These are phyloP conservation scores for Dryadula phaetusa DNA, from an alignment of 2,888 invertebrate species.

Conservation along the genomic window DNA sequence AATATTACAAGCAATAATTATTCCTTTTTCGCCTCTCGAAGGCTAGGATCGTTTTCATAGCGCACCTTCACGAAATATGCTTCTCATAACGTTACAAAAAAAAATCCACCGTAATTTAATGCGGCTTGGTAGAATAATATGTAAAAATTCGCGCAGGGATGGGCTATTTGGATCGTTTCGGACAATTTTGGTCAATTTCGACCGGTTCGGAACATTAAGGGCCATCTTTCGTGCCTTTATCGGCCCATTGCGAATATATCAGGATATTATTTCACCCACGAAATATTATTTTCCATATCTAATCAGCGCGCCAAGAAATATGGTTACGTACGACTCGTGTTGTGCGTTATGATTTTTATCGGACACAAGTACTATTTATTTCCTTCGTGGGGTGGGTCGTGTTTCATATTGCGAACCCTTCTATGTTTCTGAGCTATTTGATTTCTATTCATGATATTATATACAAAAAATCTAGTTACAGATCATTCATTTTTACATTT, in stretches of 20 bases:
- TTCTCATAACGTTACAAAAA: slow-evolving; percentile 71
- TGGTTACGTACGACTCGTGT: slow-evolving; percentile 64
- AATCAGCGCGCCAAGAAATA: slow-evolving; percentile 75
- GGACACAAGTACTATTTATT: slow-evolving; percentile 42
- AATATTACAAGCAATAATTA: slow-evolving; percentile 61
- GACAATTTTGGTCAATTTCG: slow-evolving; percentile 66
- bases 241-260: slow-evolving; percentile 75
- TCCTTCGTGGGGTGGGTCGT: slow-evolving; percentile 30
- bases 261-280: slow-evolving; percentile 73
- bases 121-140: slow-evolving; percentile 73
- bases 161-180: slow-evolving; percentile 63
- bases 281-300: slow-evolving; percentile 79
- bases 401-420: slow-evolving; percentile 33
- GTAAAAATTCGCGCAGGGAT: slow-evolving; percentile 71
- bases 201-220: slow-evolving; percentile 68
- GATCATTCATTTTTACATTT: too few species aligned
- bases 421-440: slow-evolving; percentile 1
- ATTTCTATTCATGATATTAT: background rate
- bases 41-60: slow-evolving; percentile 67
- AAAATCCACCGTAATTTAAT: slow-evolving; percentile 77
- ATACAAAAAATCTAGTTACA: too few species aligned
- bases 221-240: slow-evolving; percentile 73
- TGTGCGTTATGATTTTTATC: slow-evolving; percentile 58
- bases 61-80: slow-evolving; percentile 76
- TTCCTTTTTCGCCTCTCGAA: slow-evolving; percentile 62